These are phyloP conservation scores for Corydoras maculifer DNA, from an alignment of 2,113 vertebrate species.

Conservation along the genomic window DNA sequence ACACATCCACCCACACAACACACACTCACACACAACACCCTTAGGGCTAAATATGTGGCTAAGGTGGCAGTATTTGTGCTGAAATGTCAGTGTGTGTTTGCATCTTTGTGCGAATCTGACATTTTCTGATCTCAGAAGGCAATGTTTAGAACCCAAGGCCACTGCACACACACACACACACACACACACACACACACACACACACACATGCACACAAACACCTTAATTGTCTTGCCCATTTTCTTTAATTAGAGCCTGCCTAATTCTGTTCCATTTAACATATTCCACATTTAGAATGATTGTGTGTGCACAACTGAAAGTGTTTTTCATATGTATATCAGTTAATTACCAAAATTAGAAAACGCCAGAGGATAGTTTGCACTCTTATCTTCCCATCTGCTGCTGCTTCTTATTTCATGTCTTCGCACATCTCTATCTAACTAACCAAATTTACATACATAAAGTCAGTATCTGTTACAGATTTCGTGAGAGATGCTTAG, in stretches of 20 bases:
- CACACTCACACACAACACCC: neutral
- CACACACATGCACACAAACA: neutral
- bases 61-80: neutral
- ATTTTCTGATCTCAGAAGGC: neutral
- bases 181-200: neutral
- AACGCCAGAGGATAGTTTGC: neutral
- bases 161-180: neutral
- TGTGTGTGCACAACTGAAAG: neutral
- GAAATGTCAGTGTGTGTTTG: slow-evolving; percentile 5
- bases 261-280: neutral
- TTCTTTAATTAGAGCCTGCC: neutral
- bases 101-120: slow-evolving; percentile 4
- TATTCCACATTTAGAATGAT: slow-evolving; percentile 9
- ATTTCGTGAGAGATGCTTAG: too few species aligned
- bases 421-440: too few species aligned
- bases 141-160: neutral
- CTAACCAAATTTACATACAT: too few species aligned
- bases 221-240: neutral
- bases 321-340: neutral
- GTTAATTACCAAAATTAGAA: slow-evolving; percentile 20
- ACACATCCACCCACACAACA: neutral
- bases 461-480: too few species aligned
- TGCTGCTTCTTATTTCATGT: neutral
- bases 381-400: neutral
- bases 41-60: neutral